A percentile compares a stretch with the other conserved stretches of the same genome.
phyloP scores from a whole-genome alignment of 1,140 invertebrate species.

The Caenorhabditis briggsae region DNA sequence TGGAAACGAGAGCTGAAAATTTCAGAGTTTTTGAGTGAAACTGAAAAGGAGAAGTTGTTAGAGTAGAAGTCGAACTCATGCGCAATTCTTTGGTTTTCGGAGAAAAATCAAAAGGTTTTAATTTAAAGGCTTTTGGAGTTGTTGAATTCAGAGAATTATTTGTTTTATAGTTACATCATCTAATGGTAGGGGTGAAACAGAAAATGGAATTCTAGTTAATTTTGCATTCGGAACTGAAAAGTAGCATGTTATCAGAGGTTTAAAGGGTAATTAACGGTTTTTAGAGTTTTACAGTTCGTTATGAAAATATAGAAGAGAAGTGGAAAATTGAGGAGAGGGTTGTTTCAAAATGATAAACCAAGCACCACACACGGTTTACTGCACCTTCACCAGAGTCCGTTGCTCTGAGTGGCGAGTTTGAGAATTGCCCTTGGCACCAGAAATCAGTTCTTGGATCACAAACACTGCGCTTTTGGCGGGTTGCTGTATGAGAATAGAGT shows the following conservation, averaged over 20 bases:
- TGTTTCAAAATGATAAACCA: slow-evolving; percentile 13
- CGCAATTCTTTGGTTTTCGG: neutral
- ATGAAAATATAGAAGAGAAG: slow-evolving; percentile 28
- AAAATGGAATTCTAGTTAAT: neutral
- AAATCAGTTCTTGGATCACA: slow-evolving; percentile 77
- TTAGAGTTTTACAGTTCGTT: neutral
- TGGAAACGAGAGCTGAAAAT: slow-evolving; percentile 74
- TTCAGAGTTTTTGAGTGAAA: neutral
- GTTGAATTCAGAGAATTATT: neutral
- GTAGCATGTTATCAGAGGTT: neutral
- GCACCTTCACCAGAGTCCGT: slow-evolving; percentile 65
- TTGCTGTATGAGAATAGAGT: slow-evolving; percentile 17
- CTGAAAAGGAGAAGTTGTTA: neutral
- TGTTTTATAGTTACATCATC: neutral
- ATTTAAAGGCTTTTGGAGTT: neutral
- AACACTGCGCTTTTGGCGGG: slow-evolving; percentile 67
- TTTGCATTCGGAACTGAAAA: neutral
- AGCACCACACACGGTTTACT: slow-evolving; percentile 61
- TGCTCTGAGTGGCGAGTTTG: slow-evolving; percentile 67
- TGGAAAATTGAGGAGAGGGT: neutral
- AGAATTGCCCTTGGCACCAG: slow-evolving; percentile 72
- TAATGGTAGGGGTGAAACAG: neutral
- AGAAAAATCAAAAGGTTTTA: slow-evolving; percentile 13
- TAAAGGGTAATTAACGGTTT: neutral
- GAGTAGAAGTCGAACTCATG: slow-evolving; percentile 50